Conservation (phyloP, 2,113 vertebrate genomes). For the Lethenteron camtschaticum region DNA sequence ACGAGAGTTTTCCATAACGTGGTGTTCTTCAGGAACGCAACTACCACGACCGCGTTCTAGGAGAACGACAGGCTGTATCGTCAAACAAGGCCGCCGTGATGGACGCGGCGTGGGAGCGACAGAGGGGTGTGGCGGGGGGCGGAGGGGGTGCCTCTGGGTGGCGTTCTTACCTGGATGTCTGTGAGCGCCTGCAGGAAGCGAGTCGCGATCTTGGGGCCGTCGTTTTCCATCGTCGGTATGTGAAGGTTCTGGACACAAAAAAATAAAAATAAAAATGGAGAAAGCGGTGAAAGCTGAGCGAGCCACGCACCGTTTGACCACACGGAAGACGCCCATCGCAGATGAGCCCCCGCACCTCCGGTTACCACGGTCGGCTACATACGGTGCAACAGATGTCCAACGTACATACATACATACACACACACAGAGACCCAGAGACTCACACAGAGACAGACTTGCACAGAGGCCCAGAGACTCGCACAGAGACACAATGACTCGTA, state of each 20-base stretch:
- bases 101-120: background rate
- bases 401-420: background rate
- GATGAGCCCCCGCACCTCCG: fast-evolving
- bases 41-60: no score
- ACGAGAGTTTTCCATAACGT: no score
- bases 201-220: constrained; percentile 33
- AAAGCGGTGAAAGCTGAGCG: background rate
- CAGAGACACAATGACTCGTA: no score
- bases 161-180: constrained; percentile 48
- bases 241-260: constrained; percentile 23
- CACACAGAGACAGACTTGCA: no score
- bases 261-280: background rate
- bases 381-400: background rate
- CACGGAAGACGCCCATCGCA: background rate
- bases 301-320: background rate
- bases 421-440: background rate
- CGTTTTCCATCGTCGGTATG: constrained; percentile 61
- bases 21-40: no score
- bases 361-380: background rate
- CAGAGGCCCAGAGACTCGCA: no score
- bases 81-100: background rate
- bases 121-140: background rate
- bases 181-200: constrained; percentile 46
- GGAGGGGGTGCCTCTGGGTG: background rate
- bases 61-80: no score